Base-by-base conservation (phyloP, 2,888 invertebrate species). In the Tenthredo distinguenda region DNA sequence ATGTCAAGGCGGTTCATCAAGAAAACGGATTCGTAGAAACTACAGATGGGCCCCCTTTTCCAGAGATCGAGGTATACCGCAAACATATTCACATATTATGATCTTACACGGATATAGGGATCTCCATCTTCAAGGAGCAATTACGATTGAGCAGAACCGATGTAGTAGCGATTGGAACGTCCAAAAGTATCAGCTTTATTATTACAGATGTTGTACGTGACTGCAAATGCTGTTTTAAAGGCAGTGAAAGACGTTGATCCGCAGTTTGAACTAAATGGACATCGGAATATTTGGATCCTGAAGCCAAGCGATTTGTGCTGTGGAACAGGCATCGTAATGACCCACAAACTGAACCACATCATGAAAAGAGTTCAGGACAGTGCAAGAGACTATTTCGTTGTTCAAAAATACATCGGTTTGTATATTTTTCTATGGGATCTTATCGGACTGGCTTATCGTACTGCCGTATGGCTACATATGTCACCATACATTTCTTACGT, bases 351-450 rank as follows among this genome's bases (percentile, higher is more conserved):
- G 87, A 95, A 95, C 85, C 96, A 96, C 81, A 96, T 98, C 87
- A 93, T 96, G 86, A 95, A 95, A 85, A 93, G 95, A 88, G 92
- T 96, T 1, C 94, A 94, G 43, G 95, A 94, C 85, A 94, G 95
- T 84, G 94, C 94, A 86, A 94, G 94, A 68, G 91, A 94, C 84
- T 95, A 95, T 94, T 97, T 96, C 93, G 96, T 98, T 43, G 95
- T 97, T 10, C 98, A 98, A 93, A 98, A 98, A 94, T 98, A 98
- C 92, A 97, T 98, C 88, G 97, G 97, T 97, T 93, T 92, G 93
- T 91, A 90, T 88, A 43, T 43, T 84, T 86, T 50, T 65, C 47
- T 31, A 84, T n/a, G 21, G 18, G 37, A 74, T 74, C 10, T 74
- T 86, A 87, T 84, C 72, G 85, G 86, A 76, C 76, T 50, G 26